These are phyloP conservation scores for Tinamus major DNA, from an alignment of 2,797 vertebrate species.

Conservation along the genomic window DNA sequence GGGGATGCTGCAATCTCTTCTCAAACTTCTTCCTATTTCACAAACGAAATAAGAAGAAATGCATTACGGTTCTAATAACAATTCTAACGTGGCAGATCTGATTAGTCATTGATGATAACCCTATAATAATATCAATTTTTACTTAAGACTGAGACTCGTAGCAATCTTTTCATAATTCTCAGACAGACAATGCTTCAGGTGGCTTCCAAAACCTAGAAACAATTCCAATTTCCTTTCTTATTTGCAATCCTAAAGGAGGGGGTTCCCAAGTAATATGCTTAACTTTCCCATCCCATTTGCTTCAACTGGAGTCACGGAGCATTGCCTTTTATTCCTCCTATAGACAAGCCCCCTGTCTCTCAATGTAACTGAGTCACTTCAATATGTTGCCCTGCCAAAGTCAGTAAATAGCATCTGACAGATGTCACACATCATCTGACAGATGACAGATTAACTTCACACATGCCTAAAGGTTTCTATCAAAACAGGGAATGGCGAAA, in stretches of 20 bases:
- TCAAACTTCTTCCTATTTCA: not conserved
- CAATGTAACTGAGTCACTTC: not conserved
- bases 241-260: not conserved
- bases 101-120: not conserved
- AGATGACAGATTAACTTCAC: not conserved
- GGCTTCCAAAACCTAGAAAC: not conserved
- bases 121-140: not conserved
- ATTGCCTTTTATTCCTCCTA: not conserved
- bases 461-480: not conserved
- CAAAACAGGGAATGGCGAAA: not conserved
- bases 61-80: not conserved
- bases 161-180: not conserved
- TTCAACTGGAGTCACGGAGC: not conserved
- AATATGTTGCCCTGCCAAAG: not conserved
- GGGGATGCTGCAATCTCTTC: not conserved
- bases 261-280: not conserved
- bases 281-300: not conserved
- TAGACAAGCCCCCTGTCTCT: not conserved
- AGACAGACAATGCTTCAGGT: not conserved
- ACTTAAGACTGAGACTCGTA: not conserved
- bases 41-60: not conserved
- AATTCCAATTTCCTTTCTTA: not conserved
- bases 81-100: not conserved
- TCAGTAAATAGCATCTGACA: not conserved
- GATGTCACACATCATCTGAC: not conserved